Base-by-base conservation (phyloP, 1,140 invertebrate species). In the Bombus difficillimus region DNA sequence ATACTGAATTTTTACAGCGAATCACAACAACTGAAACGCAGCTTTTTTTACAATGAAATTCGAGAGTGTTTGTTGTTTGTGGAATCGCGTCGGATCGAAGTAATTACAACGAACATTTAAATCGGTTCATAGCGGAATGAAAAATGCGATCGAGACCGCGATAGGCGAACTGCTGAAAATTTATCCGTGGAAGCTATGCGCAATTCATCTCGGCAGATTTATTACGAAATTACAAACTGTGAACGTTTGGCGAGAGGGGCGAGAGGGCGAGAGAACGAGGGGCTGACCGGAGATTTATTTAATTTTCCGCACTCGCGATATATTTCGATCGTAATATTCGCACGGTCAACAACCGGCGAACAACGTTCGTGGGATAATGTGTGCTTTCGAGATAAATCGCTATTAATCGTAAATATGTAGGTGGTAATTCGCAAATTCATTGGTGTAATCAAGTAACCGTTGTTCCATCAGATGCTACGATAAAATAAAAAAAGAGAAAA, bases 351-450 rank as follows among this genome's bases (percentile, higher is more conserved):
- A 64, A 53, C 41, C 22, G 34, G 15, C 6, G 34, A 2, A 18
- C 25, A 10, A 4, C 57, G 74, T 37, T 47, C 15, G 41, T 22
- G 22, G 22, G 3, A 75, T 64, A 47, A 69, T 57, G 22, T 34
- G 62, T 41, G 22, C 13, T 71, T 37, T 32, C 10, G 39, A 32
- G 53, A 79, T 79, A 37, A 57, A 78, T 34, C 32, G 66, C n/a
- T 71, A 71, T 79, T 71, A 71, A 77, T 84, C 59, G 75, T 71
- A 84, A 84, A 79, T 68, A 68, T n/a, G 62, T 68, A 39, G 57
- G 22, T 41, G 43, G 62, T 18, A 15, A 28, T 81, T 76, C 64
- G 72, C 43, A 59, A 71, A 39, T n/a, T 41, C 5, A 28, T 72
- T n/a, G 37, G 39, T 18, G 28, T 41, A 76, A 41, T 6, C 71